Evolutionary conservation across 2,888 invertebrate species (phyloP), one percentile per base, ranked within the genome.

Genomic region (Noctua janthe): DNA sequence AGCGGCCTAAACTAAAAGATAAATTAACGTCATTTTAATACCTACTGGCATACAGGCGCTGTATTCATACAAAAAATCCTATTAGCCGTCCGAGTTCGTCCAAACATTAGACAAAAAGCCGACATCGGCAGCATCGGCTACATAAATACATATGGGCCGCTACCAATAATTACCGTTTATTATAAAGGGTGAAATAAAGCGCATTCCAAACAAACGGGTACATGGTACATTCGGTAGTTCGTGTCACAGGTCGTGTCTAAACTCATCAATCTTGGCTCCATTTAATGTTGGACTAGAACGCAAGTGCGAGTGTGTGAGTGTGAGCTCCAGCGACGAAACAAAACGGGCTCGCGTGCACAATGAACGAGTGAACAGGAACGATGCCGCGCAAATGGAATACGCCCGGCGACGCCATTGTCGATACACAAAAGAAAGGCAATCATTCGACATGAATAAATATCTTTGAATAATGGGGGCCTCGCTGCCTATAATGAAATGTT

Each of bases 391-490:
- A 96, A 96, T 95, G 96, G 95, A 95, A 96, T 95, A 96, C 94
- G 94, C 90, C 92, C 93, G 93, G 91, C 94, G 93, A 93, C 93
- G 93, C 95, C 94, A 95, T 97, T 97, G 97, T 97, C 94, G 94
- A 94, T 93, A 90, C 94, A 97, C 97, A 97, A 97, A 97, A 95
- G 96, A 96, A 96, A 97, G 95, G 97, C 95, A 96, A 97, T 97
- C 96, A 96, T 96, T 97, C 96, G 96, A 96, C 97, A 96, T 96
- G 96, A 97, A 97, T 97, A 96, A 96, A 96, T 96, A 96, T 97
- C 95, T 96, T 96, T 96, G 96, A 97, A 95, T 97, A 97, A 97
- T 97, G 94, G 94, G 88, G 90, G 92, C 93, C 92, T 91, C 93
- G 92, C 93, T 94, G 95, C 95, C 92, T 94, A 94, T 95, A 97